Evolutionary conservation across 2,113 vertebrate genomes (phyloP).

Genomic region (Hydrolagus affinis): DNA sequence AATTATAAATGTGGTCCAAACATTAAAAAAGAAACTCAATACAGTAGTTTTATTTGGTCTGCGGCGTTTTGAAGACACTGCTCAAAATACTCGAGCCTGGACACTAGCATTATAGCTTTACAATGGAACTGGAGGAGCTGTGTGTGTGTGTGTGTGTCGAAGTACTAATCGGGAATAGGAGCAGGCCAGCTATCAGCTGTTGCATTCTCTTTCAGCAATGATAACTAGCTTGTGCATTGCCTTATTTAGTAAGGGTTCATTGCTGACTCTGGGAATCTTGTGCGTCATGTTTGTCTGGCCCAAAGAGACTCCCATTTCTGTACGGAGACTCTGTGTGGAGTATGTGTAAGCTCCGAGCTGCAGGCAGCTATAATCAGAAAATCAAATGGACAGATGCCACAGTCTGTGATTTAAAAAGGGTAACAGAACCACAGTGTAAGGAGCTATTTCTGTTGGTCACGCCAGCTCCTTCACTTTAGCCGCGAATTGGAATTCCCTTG

Average conservation of each 20-base stretch:
- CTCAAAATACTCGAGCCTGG: neutral
- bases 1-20: neutral
- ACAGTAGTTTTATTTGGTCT: neutral
- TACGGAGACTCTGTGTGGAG: constrained; percentile 36
- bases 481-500: neutral
- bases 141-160: neutral
- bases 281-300: constrained; percentile 58
- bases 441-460: neutral
- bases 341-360: constrained; percentile 45
- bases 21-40: neutral
- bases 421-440: too few relatives aligned
- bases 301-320: constrained; percentile 43
- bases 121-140: neutral
- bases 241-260: constrained; percentile 79
- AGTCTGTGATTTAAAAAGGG: neutral
- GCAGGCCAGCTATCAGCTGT: constrained; percentile 62
- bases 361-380: constrained; percentile 36
- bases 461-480: neutral
- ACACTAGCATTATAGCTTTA: neutral
- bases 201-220: constrained; percentile 59
- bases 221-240: constrained; percentile 64
- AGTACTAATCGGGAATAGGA: constrained; percentile 1
- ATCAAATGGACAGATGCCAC: constrained; percentile 36
- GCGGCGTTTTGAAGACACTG: neutral
- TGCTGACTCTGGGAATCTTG: constrained; percentile 56